These are phyloP conservation scores for Augochlorella aurata DNA, from an alignment of 2,888 invertebrate genomes.

Conservation along the genomic window DNA sequence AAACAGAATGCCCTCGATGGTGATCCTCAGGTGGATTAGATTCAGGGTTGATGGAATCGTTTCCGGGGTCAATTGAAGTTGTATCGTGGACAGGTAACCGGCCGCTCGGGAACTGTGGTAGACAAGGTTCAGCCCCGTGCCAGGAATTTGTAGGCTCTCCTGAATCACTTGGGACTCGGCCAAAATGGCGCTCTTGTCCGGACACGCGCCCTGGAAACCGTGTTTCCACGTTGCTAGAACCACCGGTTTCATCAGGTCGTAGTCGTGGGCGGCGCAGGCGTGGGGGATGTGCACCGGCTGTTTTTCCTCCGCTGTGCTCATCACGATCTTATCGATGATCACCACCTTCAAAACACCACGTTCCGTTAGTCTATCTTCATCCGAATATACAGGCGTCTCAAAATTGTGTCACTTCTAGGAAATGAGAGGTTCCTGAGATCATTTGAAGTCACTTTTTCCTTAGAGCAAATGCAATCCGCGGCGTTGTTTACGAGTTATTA, in stretches of 20 bases:
- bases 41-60: conserved; percentile 90
- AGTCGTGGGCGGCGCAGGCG: conserved; percentile 93
- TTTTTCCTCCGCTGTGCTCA: conserved; percentile 92
- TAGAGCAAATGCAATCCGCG: too few relatives aligned
- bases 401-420: too few relatives aligned
- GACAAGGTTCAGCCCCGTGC: conserved; percentile 96
- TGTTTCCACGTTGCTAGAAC: conserved; percentile 97
- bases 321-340: conserved; percentile 93
- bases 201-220: conserved; percentile 97
- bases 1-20: conserved; percentile 96
- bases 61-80: conserved; percentile 94
- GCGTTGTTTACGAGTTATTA: too few relatives aligned
- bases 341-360: conserved; percentile 86
- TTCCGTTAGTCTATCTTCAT: background rate
- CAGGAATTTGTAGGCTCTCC: conserved; percentile 96
- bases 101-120: conserved; percentile 97
- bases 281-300: conserved; percentile 86
- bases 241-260: conserved; percentile 95
- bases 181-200: conserved; percentile 94
- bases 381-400: background rate
- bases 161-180: conserved; percentile 97
- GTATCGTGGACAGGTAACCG: conserved; percentile 96
- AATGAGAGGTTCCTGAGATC: too few relatives aligned
- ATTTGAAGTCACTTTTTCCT: too few relatives aligned
- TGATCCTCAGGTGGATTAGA: conserved; percentile 95